Evolutionary conservation across 2,113 vertebrate genomes (phyloP).

Genomic region (Pseudorectes ferrugineus): DNA sequence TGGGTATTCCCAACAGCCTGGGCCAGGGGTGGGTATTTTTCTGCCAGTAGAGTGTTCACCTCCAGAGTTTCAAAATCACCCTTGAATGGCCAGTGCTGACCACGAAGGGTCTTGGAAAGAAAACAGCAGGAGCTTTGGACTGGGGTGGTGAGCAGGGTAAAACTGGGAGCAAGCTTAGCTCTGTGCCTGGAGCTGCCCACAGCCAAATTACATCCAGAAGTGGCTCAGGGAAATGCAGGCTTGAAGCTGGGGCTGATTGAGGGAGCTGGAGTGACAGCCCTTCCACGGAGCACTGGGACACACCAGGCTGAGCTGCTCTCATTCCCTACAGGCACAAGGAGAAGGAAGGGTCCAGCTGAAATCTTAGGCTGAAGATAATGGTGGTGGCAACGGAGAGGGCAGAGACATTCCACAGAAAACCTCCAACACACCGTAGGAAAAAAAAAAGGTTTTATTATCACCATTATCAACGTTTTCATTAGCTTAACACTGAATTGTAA

Average conservation of each 20-base stretch:
- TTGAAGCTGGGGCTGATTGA: neutral
- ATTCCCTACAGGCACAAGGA: neutral
- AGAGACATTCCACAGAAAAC: neutral
- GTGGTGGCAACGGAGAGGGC: neutral
- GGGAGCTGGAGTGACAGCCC: neutral
- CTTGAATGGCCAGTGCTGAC: neutral
- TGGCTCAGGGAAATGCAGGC: neutral
- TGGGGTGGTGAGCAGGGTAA: neutral
- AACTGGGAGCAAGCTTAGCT: neutral
- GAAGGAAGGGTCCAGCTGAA: neutral
- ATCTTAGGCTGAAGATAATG: fast-evolving
- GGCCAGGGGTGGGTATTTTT: neutral
- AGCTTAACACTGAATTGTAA: slow-evolving; percentile 81
- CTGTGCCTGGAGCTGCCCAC: neutral
- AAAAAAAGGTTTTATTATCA: slow-evolving; percentile 61
- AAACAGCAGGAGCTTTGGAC: neutral
- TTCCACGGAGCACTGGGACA: fast-evolving
- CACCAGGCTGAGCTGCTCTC: neutral
- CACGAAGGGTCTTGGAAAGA: neutral
- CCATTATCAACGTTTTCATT: slow-evolving; percentile 67
- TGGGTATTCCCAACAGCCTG: neutral
- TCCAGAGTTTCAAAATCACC: neutral
- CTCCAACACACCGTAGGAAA: neutral
- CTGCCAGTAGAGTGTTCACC: neutral
- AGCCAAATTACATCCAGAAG: neutral